Base-by-base conservation (phyloP, 1,140 invertebrate species). In the Drosophila busckii region DNA sequence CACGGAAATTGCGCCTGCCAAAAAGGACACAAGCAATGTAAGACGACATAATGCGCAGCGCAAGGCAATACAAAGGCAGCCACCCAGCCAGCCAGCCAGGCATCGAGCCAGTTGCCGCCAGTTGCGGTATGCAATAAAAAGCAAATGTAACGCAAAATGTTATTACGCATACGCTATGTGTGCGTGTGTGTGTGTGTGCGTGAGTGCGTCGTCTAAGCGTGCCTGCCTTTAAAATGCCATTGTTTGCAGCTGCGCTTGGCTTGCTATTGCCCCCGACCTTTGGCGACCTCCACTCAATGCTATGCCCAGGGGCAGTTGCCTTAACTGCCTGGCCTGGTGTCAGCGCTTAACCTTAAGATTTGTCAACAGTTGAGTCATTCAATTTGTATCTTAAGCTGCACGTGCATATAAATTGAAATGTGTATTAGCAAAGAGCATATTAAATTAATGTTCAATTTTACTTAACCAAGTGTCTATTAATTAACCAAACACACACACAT, bases 91-190 rank as follows among this genome's bases (percentile, higher is more conserved):
- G 45, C 37, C 48, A 34, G 35, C n/a, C 29, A 20, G 37, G 40
- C n/a, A n/a, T n/a, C n/a, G n/a, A n/a, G n/a, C n/a, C n/a, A n/a
- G n/a, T n/a, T n/a, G 35, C 31, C 75, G 76, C 55, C 75, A n/a
- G n/a, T 75, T 82, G 75, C 65, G 69, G 75, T 82, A 82, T 82
- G 75, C 75, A 82, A 82, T 82, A 82, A 82, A 82, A 82, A 82
- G 65, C 75, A 82, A 82, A 82, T 82, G 75, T 82, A 82, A 70
- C 75, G 75, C 75, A 82, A 83, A 82, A 67, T 82, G 60, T 80
- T 75, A 82, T 80, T 82, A 75, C 75, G 76, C 55, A 75, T 75
- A 82, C 75, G 69, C 75, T 54, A 71, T 80, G 29, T 63, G 45
- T 38, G 44, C 15, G 19, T 42, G 22, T 55, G 38, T n/a, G 25